Conservation (phyloP, 2,888 invertebrate species). For the Hylaea fasciaria region DNA sequence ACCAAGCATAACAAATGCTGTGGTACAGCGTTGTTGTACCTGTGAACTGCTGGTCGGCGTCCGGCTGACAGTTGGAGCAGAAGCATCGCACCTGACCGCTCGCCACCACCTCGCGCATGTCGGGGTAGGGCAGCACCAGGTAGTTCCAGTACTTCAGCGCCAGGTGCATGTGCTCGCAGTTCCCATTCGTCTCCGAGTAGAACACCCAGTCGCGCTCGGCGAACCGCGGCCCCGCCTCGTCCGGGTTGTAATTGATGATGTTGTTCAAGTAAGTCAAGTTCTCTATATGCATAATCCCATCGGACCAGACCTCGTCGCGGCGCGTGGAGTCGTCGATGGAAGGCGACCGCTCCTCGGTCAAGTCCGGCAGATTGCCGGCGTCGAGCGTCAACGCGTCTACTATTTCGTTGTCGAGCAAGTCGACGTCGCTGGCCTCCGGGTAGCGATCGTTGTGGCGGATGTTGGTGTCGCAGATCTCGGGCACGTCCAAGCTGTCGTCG, state of each 20-base stretch:
- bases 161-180: slow-evolving; percentile 69
- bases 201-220: slow-evolving; percentile 42
- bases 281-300: slow-evolving; percentile 58
- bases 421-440: slow-evolving; percentile 73
- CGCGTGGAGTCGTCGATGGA: slow-evolving; percentile 73
- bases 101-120: slow-evolving; percentile 66
- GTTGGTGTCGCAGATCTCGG: slow-evolving; percentile 69
- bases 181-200: slow-evolving; percentile 40
- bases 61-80: slow-evolving; percentile 68
- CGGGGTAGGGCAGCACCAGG: slow-evolving; percentile 67
- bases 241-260: slow-evolving; percentile 63
- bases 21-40: slow-evolving; percentile 51
- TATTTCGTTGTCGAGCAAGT: slow-evolving; percentile 71
- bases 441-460: slow-evolving; percentile 77
- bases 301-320: slow-evolving; percentile 66
- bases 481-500: slow-evolving; percentile 39
- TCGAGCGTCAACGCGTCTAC: slow-evolving; percentile 72
- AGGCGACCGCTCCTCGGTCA: slow-evolving; percentile 73
- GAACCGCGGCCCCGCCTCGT: slow-evolving; percentile 42
- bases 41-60: slow-evolving; percentile 55
- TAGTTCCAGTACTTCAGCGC: slow-evolving; percentile 75
- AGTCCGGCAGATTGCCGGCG: slow-evolving; percentile 70
- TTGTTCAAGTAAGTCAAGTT: slow-evolving; percentile 69
- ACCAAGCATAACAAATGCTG: too few relatives aligned
- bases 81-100: slow-evolving; percentile 73